A percentile compares a stretch with the other conserved stretches of the same genome.
Conservation (phyloP, 2,797 vertebrate genomes). For the Catharus ustulatus region DNA sequence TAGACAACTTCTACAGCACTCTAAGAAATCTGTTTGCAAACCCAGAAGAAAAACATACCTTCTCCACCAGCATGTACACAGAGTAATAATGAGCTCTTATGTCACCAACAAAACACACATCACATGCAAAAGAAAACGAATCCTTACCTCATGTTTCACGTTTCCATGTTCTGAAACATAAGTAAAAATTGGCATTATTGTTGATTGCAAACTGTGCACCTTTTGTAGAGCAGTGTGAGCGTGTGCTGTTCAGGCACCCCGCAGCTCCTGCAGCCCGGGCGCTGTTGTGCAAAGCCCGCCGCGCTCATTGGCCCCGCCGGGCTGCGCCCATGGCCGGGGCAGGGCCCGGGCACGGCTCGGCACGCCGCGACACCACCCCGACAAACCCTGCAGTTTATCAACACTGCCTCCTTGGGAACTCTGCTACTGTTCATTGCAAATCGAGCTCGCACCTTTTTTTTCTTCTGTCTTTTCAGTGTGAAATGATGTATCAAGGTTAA, state of each 20-base stretch:
- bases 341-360: no score
- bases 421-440: fast-evolving
- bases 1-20: neutral
- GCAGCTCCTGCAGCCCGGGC: neutral
- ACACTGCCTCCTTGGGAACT: fast-evolving
- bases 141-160: constrained; percentile 90
- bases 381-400: no score
- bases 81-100: neutral
- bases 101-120: constrained; percentile 26
- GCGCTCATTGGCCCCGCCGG: constrained; percentile 60
- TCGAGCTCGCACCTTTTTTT: neutral
- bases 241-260: constrained; percentile 6
- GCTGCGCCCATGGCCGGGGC: neutral
- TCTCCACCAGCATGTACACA: neutral
- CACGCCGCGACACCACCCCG: neutral
- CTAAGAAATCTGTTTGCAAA: neutral
- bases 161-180: constrained; percentile 92
- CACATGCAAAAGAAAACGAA: neutral
- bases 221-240: constrained; percentile 45
- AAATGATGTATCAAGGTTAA: neutral
- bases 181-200: constrained; percentile 92
- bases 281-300: constrained; percentile 72
- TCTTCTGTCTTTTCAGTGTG: neutral
- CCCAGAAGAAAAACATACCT: neutral
- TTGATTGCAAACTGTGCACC: constrained; percentile 10